Percentiles rank a stretch among this genome's conserved stretches.
Evolutionary conservation across 2,888 invertebrate species (phyloP).

Genomic region (Leptopilina syphax): DNA sequence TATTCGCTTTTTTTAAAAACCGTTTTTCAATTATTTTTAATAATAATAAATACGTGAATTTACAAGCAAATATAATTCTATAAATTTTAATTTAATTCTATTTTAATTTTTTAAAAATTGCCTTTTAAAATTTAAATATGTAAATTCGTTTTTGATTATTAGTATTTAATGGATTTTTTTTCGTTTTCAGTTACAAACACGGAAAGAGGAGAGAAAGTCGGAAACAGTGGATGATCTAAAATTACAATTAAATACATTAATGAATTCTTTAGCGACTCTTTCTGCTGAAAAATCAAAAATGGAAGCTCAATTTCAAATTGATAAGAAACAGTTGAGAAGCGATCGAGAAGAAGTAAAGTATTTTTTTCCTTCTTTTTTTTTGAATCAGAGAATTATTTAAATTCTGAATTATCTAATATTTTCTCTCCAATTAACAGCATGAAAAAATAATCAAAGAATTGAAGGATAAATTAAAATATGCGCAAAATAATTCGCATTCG

Average conservation of each 20-base stretch:
- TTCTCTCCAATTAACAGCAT: conserved; percentile 76
- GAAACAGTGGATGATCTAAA: conserved; percentile 72
- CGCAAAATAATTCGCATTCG: conserved; percentile 79
- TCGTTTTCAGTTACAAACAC: conserved; percentile 42
- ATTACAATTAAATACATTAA: conserved; percentile 81
- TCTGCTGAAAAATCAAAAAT: conserved; percentile 90
- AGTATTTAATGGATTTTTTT: no score
- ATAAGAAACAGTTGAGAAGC: conserved; percentile 81
- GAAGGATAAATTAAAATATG: conserved; percentile 80
- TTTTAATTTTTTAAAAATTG: neutral
- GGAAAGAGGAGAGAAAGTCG: conserved; percentile 58
- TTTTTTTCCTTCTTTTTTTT: conserved; percentile 7
- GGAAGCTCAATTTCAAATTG: conserved; percentile 89
- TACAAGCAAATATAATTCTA: no score
- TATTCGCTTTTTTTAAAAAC: neutral
- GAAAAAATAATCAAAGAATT: conserved; percentile 80
- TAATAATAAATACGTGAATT: no score
- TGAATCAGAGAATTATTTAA: neutral
- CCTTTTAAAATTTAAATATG: no score
- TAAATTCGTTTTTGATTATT: no score
- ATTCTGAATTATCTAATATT: neutral
- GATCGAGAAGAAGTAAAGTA: conserved; percentile 78
- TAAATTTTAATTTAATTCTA: neutral
- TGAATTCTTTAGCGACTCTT: conserved; percentile 86
- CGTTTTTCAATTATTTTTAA: no score